These are phyloP conservation scores for Ectemnius continuus DNA, from an alignment of 2,888 invertebrate species.

Conservation along the genomic window DNA sequence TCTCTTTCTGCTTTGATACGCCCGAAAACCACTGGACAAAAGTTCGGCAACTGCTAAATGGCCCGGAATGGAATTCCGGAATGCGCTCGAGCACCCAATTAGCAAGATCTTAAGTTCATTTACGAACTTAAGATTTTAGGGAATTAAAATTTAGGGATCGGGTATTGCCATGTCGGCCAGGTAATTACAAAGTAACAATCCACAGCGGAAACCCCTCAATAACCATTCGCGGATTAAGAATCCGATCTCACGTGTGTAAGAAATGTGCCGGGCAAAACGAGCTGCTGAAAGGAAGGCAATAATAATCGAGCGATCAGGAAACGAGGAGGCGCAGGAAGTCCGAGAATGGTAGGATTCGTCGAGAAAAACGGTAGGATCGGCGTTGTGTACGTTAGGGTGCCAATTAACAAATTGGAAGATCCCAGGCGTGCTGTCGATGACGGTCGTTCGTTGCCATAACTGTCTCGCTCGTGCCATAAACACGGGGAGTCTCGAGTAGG, in stretches of 20 bases:
- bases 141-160: too few species aligned
- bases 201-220: background rate
- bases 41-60: too few species aligned
- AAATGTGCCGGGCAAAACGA: background rate
- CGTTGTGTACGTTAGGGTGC: constrained; percentile 57
- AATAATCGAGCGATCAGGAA: constrained; percentile 1
- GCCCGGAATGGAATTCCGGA: background rate
- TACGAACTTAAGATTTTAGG: too few species aligned
- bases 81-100: too few species aligned
- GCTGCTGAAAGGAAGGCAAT: background rate
- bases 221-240: constrained; percentile 39
- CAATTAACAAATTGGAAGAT: constrained; percentile 73
- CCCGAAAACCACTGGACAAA: too few species aligned
- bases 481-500: constrained; percentile 48
- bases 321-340: background rate
- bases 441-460: constrained; percentile 73
- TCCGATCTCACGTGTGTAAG: constrained; percentile 35
- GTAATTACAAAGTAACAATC: constrained; percentile 20
- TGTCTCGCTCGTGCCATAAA: constrained; percentile 71
- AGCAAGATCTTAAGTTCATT: too few species aligned
- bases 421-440: constrained; percentile 56
- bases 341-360: constrained; percentile 7
- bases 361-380: constrained; percentile 25
- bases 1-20: too few species aligned
- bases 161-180: background rate